Conservation (phyloP, 2,888 invertebrate species). For the Stenichneumon culpator region DNA sequence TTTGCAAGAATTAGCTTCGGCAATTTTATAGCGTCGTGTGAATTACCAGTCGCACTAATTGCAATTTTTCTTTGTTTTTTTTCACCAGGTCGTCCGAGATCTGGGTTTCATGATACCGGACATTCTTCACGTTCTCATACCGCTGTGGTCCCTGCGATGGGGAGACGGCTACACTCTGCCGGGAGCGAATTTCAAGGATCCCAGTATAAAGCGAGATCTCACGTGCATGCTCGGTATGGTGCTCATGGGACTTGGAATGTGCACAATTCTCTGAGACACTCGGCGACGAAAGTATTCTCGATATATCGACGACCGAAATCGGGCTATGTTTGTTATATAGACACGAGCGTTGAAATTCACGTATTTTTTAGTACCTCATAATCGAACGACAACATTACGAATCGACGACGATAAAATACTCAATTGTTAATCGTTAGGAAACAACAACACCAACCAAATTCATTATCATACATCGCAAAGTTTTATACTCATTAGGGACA, state of each 20-base stretch:
- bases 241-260: conserved; percentile 81
- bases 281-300: conserved; percentile 13
- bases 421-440: conserved; percentile 13
- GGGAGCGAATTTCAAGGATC: conserved; percentile 75
- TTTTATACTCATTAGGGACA: conserved; percentile 53
- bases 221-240: conserved; percentile 80
- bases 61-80: conserved; percentile 37
- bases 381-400: conserved; percentile 14
- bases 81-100: conserved; percentile 87
- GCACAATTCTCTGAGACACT: conserved; percentile 77
- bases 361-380: conserved; percentile 51
- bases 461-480: conserved; percentile 16
- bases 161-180: conserved; percentile 78
- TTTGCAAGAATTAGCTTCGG: too few relatives aligned
- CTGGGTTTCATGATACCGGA: conserved; percentile 90
- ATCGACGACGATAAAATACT: conserved; percentile 1
- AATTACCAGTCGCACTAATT: conserved; percentile 30
- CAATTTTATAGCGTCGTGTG: too few relatives aligned
- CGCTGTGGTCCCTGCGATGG: conserved; percentile 86
- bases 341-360: conserved; percentile 17
- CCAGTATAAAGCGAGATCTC: conserved; percentile 80
- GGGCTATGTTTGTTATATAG: not conserved
- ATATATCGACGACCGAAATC: not conserved
- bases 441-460: not conserved
- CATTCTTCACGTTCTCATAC: conserved; percentile 88